Percentiles rank a stretch among this genome's conserved stretches.
These are phyloP conservation scores for Tricholauxania praeusta DNA, from an alignment of 2,888 invertebrate genomes.

Conservation along the genomic window DNA sequence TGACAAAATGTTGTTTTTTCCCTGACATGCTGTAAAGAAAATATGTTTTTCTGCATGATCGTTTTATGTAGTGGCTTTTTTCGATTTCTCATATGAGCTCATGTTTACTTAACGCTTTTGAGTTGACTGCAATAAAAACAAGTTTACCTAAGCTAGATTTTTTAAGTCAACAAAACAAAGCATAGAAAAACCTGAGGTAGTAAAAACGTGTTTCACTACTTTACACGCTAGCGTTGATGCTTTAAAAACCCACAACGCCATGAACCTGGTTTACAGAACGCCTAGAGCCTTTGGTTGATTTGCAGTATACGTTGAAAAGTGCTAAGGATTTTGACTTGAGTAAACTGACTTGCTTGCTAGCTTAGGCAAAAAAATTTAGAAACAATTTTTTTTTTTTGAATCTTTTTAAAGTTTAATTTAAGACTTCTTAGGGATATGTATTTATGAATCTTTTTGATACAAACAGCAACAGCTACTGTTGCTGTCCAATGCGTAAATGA, in stretches of 20 bases:
- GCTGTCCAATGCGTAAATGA: constrained; percentile 14
- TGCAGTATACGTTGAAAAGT: not conserved
- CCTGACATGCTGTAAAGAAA: not conserved
- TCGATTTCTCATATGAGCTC: no score
- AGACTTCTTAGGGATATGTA: constrained; percentile 3
- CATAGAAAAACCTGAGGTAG: not conserved
- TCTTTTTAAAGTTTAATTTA: constrained; percentile 1
- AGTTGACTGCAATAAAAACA: constrained; percentile 17
- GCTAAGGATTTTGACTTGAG: no score
- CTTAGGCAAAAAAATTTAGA: not conserved
- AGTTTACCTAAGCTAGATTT: constrained; percentile 23
- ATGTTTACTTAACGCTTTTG: not conserved
- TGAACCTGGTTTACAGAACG: not conserved
- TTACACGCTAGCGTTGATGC: not conserved
- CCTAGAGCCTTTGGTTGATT: not conserved
- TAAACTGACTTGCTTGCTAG: no score
- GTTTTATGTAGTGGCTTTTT: no score
- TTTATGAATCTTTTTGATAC: no score
- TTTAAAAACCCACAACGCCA: constrained; percentile 8
- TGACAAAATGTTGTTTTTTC: not conserved
- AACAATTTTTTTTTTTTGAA: not conserved
- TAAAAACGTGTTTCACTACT: constrained; percentile 23
- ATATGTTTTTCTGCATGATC: no score
- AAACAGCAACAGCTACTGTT: not conserved
- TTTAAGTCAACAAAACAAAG: not conserved